phyloP scores from a whole-genome alignment of 2,113 vertebrate genomes.

The Myrmecophaga tridactyla region DNA sequence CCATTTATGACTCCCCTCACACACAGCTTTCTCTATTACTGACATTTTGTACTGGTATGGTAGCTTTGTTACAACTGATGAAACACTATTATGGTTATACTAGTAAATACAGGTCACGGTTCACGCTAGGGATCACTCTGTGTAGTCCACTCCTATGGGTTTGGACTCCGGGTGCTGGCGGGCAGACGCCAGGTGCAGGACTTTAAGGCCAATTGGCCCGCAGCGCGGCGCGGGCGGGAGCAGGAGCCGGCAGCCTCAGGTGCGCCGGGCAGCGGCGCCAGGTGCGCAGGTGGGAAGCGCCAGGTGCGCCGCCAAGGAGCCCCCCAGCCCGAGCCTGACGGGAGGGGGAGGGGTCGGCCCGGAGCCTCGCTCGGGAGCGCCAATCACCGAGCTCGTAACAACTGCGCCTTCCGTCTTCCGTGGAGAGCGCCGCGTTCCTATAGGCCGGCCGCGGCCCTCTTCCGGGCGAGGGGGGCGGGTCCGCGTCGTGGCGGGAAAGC shows the following conservation, averaged over 20 bases:
- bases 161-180: neutral
- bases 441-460: neutral
- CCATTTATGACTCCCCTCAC: too few species aligned
- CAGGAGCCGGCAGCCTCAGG: neutral
- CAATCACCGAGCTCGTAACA: slow-evolving; percentile 34
- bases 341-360: neutral
- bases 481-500: neutral
- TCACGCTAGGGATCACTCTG: too few species aligned
- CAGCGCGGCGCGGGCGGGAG: too few species aligned
- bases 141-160: too few species aligned
- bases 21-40: too few species aligned
- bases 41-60: too few species aligned
- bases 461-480: slow-evolving; percentile 43
- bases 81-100: too few species aligned
- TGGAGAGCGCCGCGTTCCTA: neutral
- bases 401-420: neutral
- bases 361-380: neutral
- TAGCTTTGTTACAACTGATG: too few species aligned
- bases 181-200: neutral
- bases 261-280: too few species aligned
- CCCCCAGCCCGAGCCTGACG: rapidly evolving
- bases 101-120: too few species aligned
- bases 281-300: neutral
- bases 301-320: neutral
- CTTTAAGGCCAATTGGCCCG: too few species aligned